Conservation (phyloP, 2,113 vertebrate species). For the Salvelinus alpinus region DNA sequence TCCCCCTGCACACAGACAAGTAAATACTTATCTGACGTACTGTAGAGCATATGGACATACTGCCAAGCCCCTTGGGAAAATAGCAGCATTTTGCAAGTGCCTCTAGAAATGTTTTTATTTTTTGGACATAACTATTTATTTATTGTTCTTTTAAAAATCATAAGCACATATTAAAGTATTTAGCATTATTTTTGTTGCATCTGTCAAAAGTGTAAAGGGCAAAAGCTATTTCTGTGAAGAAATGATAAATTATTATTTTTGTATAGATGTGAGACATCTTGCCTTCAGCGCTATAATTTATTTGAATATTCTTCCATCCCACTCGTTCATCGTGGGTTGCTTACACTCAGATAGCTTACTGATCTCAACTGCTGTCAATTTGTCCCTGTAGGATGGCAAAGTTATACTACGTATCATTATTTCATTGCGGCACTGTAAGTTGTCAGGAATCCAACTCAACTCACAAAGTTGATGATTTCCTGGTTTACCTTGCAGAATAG, state of each 20-base stretch:
- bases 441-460: neutral
- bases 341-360: conserved; percentile 13
- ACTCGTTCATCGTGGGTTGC: conserved; percentile 16
- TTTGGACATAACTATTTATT: conserved; percentile 72
- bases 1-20: neutral
- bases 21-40: neutral
- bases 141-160: conserved; percentile 54
- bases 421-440: neutral
- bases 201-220: conserved; percentile 42
- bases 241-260: conserved; percentile 63
- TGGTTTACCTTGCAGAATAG: neutral
- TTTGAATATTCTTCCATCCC: conserved; percentile 38
- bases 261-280: conserved; percentile 53
- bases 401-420: neutral
- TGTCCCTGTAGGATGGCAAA: neutral
- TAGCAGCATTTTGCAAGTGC: conserved; percentile 56
- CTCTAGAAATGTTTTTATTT: conserved; percentile 52
- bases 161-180: conserved; percentile 43
- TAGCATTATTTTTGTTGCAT: conserved; percentile 38
- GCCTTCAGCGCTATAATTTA: conserved; percentile 60
- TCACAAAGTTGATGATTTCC: neutral
- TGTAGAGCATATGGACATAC: neutral
- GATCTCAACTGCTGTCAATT: conserved; percentile 11
- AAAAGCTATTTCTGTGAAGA: conserved; percentile 64
- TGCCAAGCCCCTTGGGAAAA: neutral